These are phyloP conservation scores for Cottus gobio DNA, from an alignment of 2,113 vertebrate genomes.

Conservation along the genomic window DNA sequence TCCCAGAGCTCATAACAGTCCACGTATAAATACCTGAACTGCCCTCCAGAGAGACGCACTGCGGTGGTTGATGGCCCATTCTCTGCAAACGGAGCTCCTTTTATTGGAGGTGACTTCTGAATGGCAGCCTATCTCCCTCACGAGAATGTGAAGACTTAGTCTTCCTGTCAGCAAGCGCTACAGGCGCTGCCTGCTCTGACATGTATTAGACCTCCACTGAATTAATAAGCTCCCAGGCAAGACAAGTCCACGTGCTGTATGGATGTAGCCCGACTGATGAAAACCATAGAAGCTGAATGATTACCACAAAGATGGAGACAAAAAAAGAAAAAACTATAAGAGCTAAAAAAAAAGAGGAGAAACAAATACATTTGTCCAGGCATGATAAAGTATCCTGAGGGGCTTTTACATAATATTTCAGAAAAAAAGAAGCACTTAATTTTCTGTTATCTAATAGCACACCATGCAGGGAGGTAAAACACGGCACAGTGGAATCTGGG, in stretches of 20 bases:
- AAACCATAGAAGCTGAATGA: conserved; percentile 1
- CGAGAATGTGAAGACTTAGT: conserved; percentile 47
- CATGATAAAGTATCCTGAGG: conserved; percentile 1
- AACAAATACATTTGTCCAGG: conserved; percentile 22
- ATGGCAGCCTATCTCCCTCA: conserved; percentile 57
- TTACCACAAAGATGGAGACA: conserved; percentile 7
- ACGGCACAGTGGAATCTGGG: conserved; percentile 45
- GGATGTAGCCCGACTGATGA: conserved; percentile 18
- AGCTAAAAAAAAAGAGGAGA: conserved; percentile 2
- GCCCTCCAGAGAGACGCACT: conserved; percentile 46
- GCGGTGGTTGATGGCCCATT: conserved; percentile 66
- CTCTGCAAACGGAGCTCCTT: conserved; percentile 50
- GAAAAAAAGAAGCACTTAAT: conserved; percentile 13
- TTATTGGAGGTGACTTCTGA: conserved; percentile 71
- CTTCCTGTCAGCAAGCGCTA: conserved; percentile 34
- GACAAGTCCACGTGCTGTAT: conserved; percentile 12
- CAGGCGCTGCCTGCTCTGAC: conserved; percentile 34
- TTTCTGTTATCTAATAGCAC: conserved; percentile 27
- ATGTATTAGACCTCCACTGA: conserved; percentile 31
- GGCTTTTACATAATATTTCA: conserved; percentile 35
- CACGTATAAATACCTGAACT: conserved; percentile 58
- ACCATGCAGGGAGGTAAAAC: not conserved
- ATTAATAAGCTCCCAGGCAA: conserved; percentile 50
- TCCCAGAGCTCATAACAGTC: conserved; percentile 45
- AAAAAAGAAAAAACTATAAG: not conserved